Percentiles rank a stretch among this genome's conserved stretches.
Conservation (phyloP, 2,888 invertebrate genomes). For the Spilosoma lubricipeda region DNA sequence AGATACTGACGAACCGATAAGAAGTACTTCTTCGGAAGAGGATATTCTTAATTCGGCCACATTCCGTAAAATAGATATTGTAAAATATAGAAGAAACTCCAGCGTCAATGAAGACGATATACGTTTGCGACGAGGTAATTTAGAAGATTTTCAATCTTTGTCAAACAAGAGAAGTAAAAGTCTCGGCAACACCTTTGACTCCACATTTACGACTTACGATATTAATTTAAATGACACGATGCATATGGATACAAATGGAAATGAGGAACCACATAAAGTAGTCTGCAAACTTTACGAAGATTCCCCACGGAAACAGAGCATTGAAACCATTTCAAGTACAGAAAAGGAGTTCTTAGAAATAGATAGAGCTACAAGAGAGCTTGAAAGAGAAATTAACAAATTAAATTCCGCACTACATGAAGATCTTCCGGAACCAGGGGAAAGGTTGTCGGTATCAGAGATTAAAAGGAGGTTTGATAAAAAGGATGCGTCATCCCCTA, state of each 20-base stretch:
- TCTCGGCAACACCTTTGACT: slow-evolving; percentile 71
- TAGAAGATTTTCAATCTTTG: slow-evolving; percentile 77
- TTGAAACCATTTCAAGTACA: slow-evolving; percentile 79
- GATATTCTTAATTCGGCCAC: slow-evolving; percentile 67
- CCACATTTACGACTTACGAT: slow-evolving; percentile 71
- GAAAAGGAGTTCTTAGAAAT: slow-evolving; percentile 83
- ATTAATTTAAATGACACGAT: slow-evolving; percentile 74
- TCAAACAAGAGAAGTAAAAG: slow-evolving; percentile 80
- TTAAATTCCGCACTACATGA: slow-evolving; percentile 79
- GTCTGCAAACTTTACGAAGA: slow-evolving; percentile 78
- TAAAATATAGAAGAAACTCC: slow-evolving; percentile 78
- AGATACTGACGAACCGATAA: slow-evolving; percentile 45
- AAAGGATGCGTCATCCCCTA: slow-evolving; percentile 79
- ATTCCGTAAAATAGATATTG: slow-evolving; percentile 78
- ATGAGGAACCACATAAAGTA: slow-evolving; percentile 75
- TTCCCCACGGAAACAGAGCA: slow-evolving; percentile 71
- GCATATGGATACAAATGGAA: slow-evolving; percentile 70
- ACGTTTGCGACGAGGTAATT: slow-evolving; percentile 74
- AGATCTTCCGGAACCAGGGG: slow-evolving; percentile 65
- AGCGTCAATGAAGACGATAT: slow-evolving; percentile 82
- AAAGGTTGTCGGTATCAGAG: slow-evolving; percentile 75
- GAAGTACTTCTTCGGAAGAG: slow-evolving; percentile 65
- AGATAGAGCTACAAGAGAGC: slow-evolving; percentile 77
- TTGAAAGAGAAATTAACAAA: slow-evolving; percentile 81
- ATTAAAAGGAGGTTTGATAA: slow-evolving; percentile 85